phyloP scores from a whole-genome alignment of 1,140 invertebrate species.

The Monomorium pharaonis region DNA sequence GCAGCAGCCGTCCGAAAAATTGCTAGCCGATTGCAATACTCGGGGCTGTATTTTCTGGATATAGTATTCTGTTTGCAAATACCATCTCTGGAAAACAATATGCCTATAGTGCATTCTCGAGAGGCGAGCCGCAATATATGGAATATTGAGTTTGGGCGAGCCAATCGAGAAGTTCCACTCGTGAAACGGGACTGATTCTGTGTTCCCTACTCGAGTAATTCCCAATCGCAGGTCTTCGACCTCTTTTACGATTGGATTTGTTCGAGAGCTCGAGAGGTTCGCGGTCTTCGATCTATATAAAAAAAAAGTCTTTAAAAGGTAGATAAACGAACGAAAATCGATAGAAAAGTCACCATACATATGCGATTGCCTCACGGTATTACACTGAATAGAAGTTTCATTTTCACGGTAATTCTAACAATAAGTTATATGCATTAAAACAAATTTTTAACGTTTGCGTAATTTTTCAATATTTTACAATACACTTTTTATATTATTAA shows the following conservation, averaged over 20 bases:
- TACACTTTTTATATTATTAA: neutral
- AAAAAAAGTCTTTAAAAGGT: conserved; percentile 1
- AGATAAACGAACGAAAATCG: neutral
- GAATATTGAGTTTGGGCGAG: conserved; percentile 54
- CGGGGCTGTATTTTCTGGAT: conserved; percentile 5
- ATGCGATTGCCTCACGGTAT: neutral
- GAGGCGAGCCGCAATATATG: conserved; percentile 49
- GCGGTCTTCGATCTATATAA: neutral
- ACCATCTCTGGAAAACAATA: conserved; percentile 43
- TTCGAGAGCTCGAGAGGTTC: neutral
- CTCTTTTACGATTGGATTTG: conserved; percentile 46
- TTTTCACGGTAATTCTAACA: neutral
- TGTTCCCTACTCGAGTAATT: conserved; percentile 43
- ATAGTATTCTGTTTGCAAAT: conserved; percentile 34
- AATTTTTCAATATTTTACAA: neutral
- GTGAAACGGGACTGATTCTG: conserved; percentile 36
- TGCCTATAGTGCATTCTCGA: conserved; percentile 44
- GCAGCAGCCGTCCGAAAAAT: conserved; percentile 12
- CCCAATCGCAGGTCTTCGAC: conserved; percentile 33
- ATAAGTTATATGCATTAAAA: neutral
- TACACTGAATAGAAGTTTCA: neutral
- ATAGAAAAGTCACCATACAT: neutral
- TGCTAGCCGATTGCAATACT: conserved; percentile 25
- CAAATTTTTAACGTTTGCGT: neutral
- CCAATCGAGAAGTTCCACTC: conserved; percentile 53